These are phyloP conservation scores for Arnoldichthys spilopterus DNA, from an alignment of 2,797 vertebrate genomes.

Conservation along the genomic window DNA sequence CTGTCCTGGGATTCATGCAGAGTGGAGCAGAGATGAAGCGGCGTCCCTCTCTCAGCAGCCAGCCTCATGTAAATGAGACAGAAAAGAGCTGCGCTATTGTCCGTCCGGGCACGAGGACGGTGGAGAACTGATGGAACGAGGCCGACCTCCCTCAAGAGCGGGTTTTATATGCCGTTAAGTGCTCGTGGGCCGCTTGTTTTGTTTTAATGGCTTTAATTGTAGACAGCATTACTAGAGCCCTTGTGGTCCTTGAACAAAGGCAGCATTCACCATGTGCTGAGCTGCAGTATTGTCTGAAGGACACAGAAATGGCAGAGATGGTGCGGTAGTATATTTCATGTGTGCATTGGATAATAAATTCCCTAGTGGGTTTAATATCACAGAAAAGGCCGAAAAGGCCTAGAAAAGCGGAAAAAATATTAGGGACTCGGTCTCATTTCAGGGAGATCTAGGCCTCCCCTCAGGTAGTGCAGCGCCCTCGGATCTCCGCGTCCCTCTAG, in stretches of 20 bases:
- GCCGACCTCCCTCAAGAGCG: conserved; percentile 49
- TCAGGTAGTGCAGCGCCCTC: conserved; percentile 23
- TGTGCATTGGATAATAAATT: conserved; percentile 38
- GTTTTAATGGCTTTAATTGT: conserved; percentile 52
- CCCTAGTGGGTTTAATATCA: conserved; percentile 23
- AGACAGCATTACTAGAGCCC: conserved; percentile 27
- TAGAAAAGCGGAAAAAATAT: background rate
- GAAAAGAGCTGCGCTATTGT: conserved; percentile 6
- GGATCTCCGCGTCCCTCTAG: conserved; percentile 43
- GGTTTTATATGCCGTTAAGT: conserved; percentile 40
- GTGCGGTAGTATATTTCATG: conserved; percentile 14
- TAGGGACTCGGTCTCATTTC: conserved; percentile 21
- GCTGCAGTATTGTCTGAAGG: conserved; percentile 29
- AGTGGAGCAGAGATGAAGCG: conserved; percentile 4
- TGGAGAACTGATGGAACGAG: conserved; percentile 39
- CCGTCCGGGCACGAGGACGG: conserved; percentile 17
- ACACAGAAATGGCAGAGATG: conserved; percentile 13
- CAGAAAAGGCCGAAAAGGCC: conserved; percentile 12
- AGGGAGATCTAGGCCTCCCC: conserved; percentile 28
- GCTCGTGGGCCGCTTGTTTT: conserved; percentile 26
- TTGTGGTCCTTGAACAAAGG: conserved; percentile 35
- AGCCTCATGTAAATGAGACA: conserved; percentile 41
- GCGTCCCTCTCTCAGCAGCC: conserved; percentile 19
- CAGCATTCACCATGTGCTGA: conserved; percentile 24
- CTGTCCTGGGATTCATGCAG: conserved; percentile 43